Evolutionary conservation across 2,888 invertebrate genomes (phyloP), one percentile per base, ranked within the genome.

Genomic region (Crepidodera aurea): DNA sequence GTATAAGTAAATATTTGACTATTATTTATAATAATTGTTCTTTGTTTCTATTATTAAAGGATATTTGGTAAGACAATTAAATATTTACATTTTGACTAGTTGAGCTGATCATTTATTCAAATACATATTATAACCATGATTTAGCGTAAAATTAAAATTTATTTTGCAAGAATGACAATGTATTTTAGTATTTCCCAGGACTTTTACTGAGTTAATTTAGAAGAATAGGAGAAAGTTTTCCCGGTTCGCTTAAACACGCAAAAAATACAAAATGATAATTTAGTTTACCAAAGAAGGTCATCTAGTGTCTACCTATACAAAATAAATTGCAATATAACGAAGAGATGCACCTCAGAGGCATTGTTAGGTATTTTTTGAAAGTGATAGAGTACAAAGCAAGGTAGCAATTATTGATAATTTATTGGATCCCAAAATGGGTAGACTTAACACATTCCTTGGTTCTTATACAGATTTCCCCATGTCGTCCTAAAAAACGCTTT

Each of bases 171-270:
- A 25, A 27, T 46, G 22, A 27, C 27, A 46, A 12, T 46, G 7
- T 25, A 27, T 22, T 25, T 22, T 25, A 25, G 12, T 46, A 13
- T 22, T 18, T 46, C 50, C 32, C 40, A 40, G 40, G 40, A 40
- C 40, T 16, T 51, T 59, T 42, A 32, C 51, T 44, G n/a, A 44
- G 13, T 59, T 48, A 40, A 15, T 37, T 13, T 55, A 37, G 25
- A 39, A 40, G 51, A 34, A 34, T 37, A 59, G 46, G 62, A 60
- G 65, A 65, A 65, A 65, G 65, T 56, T 58, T 40, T n/a, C 10
- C 16, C 18, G 13, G n/a, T 19, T 7, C 10, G 8, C 22, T 19
- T n/a, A 27, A 53, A 51, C 51, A 34, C 2, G 19, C n/a, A 10
- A 34, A 55, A 46, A 46, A 44, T 34, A 34, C 22, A 40, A 55